Evolutionary conservation across 2,888 invertebrate species (phyloP).

Genomic region (Clostera curtula): DNA sequence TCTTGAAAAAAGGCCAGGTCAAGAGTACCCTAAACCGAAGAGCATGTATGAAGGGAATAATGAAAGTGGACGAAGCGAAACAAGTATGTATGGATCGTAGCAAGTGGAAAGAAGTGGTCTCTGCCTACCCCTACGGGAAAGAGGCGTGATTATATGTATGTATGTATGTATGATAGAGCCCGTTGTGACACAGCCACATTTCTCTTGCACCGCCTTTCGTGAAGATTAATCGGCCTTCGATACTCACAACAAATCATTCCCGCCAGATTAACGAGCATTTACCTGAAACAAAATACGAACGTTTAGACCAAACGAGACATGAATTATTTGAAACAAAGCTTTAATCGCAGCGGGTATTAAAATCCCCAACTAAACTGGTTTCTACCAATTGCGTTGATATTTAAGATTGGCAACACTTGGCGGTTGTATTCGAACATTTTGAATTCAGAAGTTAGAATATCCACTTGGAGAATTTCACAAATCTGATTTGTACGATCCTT

Average conservation of each 20-base stretch:
- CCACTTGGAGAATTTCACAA: conserved; percentile 1
- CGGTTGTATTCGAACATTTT: neutral
- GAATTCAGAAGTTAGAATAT: neutral
- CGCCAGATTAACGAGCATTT: conserved; percentile 16
- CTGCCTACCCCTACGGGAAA: too few species aligned
- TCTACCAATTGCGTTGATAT: conserved; percentile 1
- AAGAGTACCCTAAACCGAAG: too few species aligned
- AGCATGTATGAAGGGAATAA: too few species aligned
- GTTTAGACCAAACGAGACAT: conserved; percentile 2
- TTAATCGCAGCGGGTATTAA: conserved; percentile 5
- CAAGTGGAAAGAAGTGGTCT: too few species aligned
- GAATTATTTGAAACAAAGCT: conserved; percentile 16
- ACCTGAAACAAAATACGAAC: conserved; percentile 22
- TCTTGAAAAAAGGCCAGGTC: too few species aligned
- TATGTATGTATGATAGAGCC: too few species aligned
- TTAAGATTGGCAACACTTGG: neutral
- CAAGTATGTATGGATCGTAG: too few species aligned
- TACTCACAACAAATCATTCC: conserved; percentile 20
- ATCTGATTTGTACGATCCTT: neutral
- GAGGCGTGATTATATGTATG: too few species aligned
- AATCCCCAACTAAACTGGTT: conserved; percentile 3
- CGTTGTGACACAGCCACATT: too few species aligned
- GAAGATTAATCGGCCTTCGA: conserved; percentile 10
- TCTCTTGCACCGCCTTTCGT: conserved; percentile 1
- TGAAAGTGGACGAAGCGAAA: too few species aligned